A percentile compares a stretch with the other conserved stretches of the same genome.
phyloP scores from a whole-genome alignment of 1,140 invertebrate genomes.

The Rhagoletis pomonella region DNA sequence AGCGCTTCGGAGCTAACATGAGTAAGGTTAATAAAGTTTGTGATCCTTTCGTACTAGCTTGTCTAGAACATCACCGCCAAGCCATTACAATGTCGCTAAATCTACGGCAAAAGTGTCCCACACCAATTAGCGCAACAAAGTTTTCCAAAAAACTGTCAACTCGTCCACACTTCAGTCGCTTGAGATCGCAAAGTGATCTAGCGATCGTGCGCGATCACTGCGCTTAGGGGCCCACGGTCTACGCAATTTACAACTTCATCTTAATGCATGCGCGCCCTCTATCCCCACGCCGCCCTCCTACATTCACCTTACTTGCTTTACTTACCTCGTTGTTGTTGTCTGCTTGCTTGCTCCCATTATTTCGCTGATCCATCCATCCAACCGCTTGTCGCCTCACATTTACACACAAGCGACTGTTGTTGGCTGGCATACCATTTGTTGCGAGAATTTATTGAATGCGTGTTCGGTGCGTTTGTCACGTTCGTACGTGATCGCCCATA shows the following conservation, averaged over 20 bases:
- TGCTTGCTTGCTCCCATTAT: background rate
- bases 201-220: background rate
- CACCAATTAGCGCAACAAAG: conserved; percentile 44
- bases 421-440: conserved; percentile 20
- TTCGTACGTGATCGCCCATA: conserved; percentile 58
- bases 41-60: background rate
- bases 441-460: conserved; percentile 58
- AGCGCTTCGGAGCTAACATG: background rate
- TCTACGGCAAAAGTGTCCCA: background rate
- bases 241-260: background rate
- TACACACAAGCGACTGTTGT: background rate
- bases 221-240: background rate
- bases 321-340: no score
- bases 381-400: background rate
- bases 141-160: background rate
- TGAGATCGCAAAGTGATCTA: background rate
- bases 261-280: background rate
- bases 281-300: background rate
- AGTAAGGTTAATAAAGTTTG: background rate
- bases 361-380: background rate
- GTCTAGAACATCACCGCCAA: background rate
- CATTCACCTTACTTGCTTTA: no score
- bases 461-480: conserved; percentile 57
- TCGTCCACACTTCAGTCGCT: background rate
- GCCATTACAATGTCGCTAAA: background rate